A percentile compares a stretch with the other conserved stretches of the same genome.
phyloP scores from a whole-genome alignment of 1,140 invertebrate species.

The Drosophila prosaltans region DNA sequence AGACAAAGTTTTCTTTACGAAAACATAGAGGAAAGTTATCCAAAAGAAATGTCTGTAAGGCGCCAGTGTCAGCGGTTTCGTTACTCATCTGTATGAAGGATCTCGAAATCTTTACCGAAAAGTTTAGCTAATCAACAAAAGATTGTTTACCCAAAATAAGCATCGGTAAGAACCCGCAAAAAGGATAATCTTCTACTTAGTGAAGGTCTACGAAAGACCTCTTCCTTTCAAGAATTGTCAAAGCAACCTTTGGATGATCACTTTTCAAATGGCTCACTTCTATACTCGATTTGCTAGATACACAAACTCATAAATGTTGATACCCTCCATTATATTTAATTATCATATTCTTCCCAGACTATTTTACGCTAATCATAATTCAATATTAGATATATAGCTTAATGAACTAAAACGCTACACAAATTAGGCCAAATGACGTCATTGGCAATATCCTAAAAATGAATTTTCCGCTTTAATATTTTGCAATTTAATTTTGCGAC shows the following conservation, averaged over 20 bases:
- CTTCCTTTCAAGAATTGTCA: not conserved
- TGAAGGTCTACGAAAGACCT: not conserved
- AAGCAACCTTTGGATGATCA: no score
- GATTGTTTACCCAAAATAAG: no score
- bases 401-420: not conserved
- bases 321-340: not conserved
- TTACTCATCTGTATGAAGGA: no score
- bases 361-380: not conserved
- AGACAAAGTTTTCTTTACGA: no score
- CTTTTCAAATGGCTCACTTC: not conserved
- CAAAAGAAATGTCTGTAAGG: no score
- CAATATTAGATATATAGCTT: not conserved
- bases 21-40: no score
- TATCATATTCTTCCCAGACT: not conserved
- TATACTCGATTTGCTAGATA: not conserved
- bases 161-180: no score
- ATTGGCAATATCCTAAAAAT: constrained; percentile 15
- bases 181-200: no score
- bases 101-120: no score
- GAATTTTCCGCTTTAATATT: constrained; percentile 17
- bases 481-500: constrained; percentile 8
- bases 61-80: no score
- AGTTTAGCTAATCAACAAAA: no score
- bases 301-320: not conserved
- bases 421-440: constrained; percentile 1